Percentiles rank a stretch among this genome's conserved stretches.
phyloP scores from a whole-genome alignment of 64 coral and sea anemone species.

The Trachythela sp. region DNA sequence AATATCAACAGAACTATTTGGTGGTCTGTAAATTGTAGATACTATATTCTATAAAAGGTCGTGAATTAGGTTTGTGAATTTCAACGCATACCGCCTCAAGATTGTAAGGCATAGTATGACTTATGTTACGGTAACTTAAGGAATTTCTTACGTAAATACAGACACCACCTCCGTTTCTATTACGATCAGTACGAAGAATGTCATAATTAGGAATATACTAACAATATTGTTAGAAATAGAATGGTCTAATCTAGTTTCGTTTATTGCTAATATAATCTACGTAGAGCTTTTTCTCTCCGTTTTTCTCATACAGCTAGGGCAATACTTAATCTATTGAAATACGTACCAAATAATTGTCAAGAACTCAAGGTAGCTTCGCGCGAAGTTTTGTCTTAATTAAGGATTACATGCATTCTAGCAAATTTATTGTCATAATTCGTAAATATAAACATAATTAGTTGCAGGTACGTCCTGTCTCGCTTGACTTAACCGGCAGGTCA shows the following conservation, averaged over 20 bases:
- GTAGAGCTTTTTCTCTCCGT: too few species aligned
- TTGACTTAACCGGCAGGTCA: background rate
- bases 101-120: too few species aligned
- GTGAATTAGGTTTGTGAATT: background rate
- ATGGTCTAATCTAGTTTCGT: background rate
- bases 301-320: too few species aligned
- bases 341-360: background rate
- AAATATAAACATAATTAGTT: background rate
- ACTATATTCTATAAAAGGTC: background rate
- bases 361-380: too few species aligned
- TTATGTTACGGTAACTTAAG: background rate
- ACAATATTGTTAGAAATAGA: background rate
- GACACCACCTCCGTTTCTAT: background rate
- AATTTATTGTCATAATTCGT: background rate
- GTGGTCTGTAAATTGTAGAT: background rate
- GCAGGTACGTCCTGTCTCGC: background rate
- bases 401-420: background rate
- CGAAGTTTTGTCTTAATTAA: background rate
- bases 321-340: too few species aligned
- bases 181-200: background rate
- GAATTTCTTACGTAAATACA: background rate
- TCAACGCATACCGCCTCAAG: background rate
- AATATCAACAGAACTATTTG: background rate
- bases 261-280: too few species aligned
- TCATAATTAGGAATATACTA: background rate